Evolutionary conservation across 2,113 vertebrate species (phyloP), one percentile per base, ranked within the genome.

Genomic region (Pituophis catenifer): DNA sequence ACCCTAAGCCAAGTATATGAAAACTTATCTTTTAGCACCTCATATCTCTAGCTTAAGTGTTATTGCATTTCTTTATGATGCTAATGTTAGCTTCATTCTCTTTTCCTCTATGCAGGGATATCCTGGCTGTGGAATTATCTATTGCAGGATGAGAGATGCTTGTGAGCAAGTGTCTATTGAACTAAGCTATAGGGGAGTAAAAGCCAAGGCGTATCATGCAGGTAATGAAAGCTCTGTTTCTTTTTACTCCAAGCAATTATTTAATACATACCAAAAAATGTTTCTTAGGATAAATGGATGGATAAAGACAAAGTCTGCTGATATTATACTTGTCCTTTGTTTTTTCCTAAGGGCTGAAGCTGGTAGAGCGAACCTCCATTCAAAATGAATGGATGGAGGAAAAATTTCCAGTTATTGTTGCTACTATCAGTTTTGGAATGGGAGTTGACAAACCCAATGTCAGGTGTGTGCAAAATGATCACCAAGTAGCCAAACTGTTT

Each of bases 381-480:
- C 99, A 99, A 97, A 98, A 96, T 38, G 99, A 99, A 38, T 99
- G 99, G 99, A 99, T 99, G 99, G 98, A 98, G 92, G 99, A 98
- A 88, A 99, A 98, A 92, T 98, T 99, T 86, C 97, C 98, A 86
- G 98, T 99, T 8, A 99, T 99, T 94, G 99, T 99, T 55, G 99
- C 99, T 89, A 99, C 99, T 70, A 98, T 99, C 96, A 99, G 99
- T 96, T 99, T 99, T 95, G 99, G 99, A 53, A 99, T 99, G 99
- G 99, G 99, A 89, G 98, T 99, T 88, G 99, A 99, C 97, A 99
- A 99, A 96, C 98, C 99, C 52, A 99, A 98, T 0, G 99, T 99
- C 96, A 99, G 99, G 99, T 99, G 81, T 97, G 97, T 93, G n/a
- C 85, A 44, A 11, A 44, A 87, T 65, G 85, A 53, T 38, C 58